Base-by-base conservation (phyloP, 2,888 invertebrate genomes). In the Pantelozetes paolii region DNA sequence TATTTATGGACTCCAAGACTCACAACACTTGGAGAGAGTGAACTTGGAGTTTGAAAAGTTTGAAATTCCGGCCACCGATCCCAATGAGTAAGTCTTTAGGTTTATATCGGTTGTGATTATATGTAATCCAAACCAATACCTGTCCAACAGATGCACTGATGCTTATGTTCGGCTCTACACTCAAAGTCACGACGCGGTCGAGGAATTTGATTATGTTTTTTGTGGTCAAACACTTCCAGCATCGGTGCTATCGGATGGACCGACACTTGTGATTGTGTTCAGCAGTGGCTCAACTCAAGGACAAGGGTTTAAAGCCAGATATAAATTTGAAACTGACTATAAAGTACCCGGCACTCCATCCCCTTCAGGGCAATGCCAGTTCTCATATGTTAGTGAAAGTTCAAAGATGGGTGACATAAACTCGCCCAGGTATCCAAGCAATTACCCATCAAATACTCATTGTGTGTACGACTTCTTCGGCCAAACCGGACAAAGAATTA, bases 1-100 rank as follows among this genome's bases (percentile, higher is more conserved):
- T 86, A 90, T 98, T 84, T 97, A 97, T 84, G 96, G 96, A 80
- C 91, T 98, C 88, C 94, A 97, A 85, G 97, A 98, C 85, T 89
- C 90, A 77, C 94, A 96, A 83, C 91, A 95, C 84, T 87, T 97
- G 82, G 97, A 98, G 84, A 88, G 95, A 81, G 95, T 96, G 77
- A 88, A 90, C 78, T 86, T 97, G 79, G 89, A 91, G 81, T 96
- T 97, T 83, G 86, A 88, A 78, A 88, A 89, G 82, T 94, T 96
- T 85, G 90, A 91, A 82, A 93, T 97, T 85, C 92, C 94, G 13
- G 79, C 71, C 42, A 64, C 36, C 32, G 71, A 76, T 72, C 71
- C 67, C 28, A 76, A 67, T 67, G 74, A 76, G 74, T 76, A 42
- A 36, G 76, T 70, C 8, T 9, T 48, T 13, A 23, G n/a, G n/a